Evolutionary conservation across 1,140 invertebrate species (phyloP).

Genomic region (Hypothenemus hampei): DNA sequence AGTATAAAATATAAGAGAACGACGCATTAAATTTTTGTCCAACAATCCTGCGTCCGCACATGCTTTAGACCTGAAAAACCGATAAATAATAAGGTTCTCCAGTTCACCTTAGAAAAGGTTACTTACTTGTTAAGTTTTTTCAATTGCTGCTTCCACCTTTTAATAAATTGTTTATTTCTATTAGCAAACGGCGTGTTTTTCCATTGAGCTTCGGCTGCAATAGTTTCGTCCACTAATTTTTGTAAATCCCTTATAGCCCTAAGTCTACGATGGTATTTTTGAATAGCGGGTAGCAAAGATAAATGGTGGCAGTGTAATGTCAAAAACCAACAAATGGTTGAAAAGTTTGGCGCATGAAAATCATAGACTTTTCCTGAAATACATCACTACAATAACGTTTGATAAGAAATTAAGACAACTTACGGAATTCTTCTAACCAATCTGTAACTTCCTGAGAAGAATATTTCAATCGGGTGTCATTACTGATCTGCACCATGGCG

Average conservation of each 20-base stretch:
- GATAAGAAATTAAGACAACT: constrained; percentile 13
- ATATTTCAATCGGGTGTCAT: constrained; percentile 81
- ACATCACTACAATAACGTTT: background rate
- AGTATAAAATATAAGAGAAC: constrained; percentile 81
- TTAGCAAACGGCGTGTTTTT: constrained; percentile 68
- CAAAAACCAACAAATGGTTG: constrained; percentile 95
- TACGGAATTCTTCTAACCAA: constrained; percentile 54
- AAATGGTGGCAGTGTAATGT: constrained; percentile 92
- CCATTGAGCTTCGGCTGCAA: constrained; percentile 78
- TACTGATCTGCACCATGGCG: constrained; percentile 69
- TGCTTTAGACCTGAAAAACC: constrained; percentile 63
- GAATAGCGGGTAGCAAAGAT: constrained; percentile 78
- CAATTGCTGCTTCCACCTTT: constrained; percentile 80
- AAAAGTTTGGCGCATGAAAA: constrained; percentile 82
- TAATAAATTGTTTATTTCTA: constrained; percentile 78
- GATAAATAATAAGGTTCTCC: background rate
- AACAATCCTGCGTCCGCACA: constrained; percentile 85
- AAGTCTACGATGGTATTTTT: constrained; percentile 78
- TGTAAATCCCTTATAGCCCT: constrained; percentile 85
- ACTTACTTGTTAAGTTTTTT: constrained; percentile 57
- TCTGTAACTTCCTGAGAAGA: constrained; percentile 72
- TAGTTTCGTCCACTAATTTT: constrained; percentile 83
- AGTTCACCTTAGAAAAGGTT: constrained; percentile 6
- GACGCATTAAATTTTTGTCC: constrained; percentile 71
- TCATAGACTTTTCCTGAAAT: constrained; percentile 51